phyloP scores from a whole-genome alignment of 2,888 invertebrate genomes.

The Archips crataeganus region DNA sequence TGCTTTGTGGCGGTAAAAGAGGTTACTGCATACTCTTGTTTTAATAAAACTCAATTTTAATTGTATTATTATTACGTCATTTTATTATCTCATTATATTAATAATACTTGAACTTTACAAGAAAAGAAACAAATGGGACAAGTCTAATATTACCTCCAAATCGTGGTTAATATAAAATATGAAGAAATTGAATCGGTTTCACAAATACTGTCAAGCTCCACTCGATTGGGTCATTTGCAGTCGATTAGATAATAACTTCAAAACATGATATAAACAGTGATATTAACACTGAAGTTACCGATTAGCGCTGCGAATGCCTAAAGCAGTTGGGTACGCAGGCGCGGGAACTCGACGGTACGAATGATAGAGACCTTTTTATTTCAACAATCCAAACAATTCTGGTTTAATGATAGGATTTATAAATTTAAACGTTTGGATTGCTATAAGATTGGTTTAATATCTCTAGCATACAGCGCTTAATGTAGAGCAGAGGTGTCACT shows the following conservation, averaged over 20 bases:
- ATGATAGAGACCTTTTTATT: slow-evolving; percentile 7
- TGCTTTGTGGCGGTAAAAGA: too few species aligned
- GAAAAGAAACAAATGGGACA: slow-evolving; percentile 65
- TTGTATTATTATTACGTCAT: slow-evolving; percentile 51
- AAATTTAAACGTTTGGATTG: slow-evolving; percentile 1
- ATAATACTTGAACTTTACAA: slow-evolving; percentile 68
- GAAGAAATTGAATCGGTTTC: slow-evolving; percentile 34
- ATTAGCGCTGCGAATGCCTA: slow-evolving; percentile 4
- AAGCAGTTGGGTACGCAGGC: neutral
- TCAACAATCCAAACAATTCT: slow-evolving; percentile 25
- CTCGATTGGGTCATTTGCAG: slow-evolving; percentile 21
- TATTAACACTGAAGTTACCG: slow-evolving; percentile 44
- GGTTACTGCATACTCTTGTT: too few species aligned
- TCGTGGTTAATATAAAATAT: slow-evolving; percentile 42
- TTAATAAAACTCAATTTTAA: slow-evolving; percentile 44
- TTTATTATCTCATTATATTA: slow-evolving; percentile 63
- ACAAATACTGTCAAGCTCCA: slow-evolving; percentile 58
- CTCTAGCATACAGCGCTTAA: neutral
- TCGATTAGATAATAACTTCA: slow-evolving; percentile 43
- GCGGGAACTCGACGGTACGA: neutral
- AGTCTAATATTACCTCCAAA: slow-evolving; percentile 52
- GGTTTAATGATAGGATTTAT: neutral
- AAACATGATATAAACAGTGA: slow-evolving; percentile 44
- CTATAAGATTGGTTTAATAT: slow-evolving; percentile 5
- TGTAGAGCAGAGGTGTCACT: neutral